Evolutionary conservation across 2,113 vertebrate species (phyloP), one percentile per base, ranked within the genome.

Genomic region (Hippocampus zosterae): DNA sequence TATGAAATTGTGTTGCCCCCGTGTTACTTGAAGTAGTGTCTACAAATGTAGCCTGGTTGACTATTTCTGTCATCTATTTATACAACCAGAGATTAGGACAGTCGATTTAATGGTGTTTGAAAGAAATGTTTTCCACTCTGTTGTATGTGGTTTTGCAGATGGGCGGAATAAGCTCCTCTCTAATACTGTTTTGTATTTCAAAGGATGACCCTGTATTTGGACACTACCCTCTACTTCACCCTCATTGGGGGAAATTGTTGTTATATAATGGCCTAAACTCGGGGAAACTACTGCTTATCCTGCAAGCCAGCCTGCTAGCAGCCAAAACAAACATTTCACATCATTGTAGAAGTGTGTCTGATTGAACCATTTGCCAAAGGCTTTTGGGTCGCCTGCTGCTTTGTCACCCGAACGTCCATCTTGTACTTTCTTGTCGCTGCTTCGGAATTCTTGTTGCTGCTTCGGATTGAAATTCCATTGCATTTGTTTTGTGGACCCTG

Each of bases 231-330:
- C 57, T 15, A 33, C 57, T 33, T 18, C 12, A 50, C 68, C 25
- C 69, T 77, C 74, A 83, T 78, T 83, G 75, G 62, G 19, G 29
- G 71, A 79, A 78, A 70, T 40, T 65, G 67, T 74, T 68, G 76
- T 89, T 88, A 84, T 71, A 65, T 88, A 89, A 88, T 48, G 46
- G 37, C 21, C 40, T 10, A 19, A 75, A 33, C 77, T 77, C 78
- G 9, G 75, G 75, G 79, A 83, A 78, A 66, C 53, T 33, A 27
- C 0, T 71, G 69, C 72, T 80, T 72, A 72, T 79, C 73, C 77
- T 61, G 66, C 56, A 68, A 68, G 73, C 76, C 53, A 62, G 72
- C 52, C 67, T 61, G 57, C 6, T 0, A 71, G 74, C 73, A 65
- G 67, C 69, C 67, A 18, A 73, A 48, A 62, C 29, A 73, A 63